Conservation (phyloP, 2,113 vertebrate species). For the Pachypanchax playfairii region DNA sequence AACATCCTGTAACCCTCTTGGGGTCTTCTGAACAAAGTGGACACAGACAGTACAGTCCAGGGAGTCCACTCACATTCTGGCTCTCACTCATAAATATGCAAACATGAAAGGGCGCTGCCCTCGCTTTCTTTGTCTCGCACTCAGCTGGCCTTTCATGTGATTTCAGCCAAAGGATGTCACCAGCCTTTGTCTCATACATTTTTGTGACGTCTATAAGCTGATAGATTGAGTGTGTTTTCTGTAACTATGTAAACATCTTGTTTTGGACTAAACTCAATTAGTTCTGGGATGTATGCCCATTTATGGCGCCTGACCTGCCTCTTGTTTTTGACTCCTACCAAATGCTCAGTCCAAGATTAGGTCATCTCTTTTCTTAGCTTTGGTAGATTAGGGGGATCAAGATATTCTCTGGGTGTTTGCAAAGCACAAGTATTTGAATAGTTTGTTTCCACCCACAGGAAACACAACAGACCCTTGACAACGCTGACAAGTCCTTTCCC, state of each 20-base stretch:
- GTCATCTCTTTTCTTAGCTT: slow-evolving; percentile 76
- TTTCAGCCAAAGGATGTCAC: slow-evolving; percentile 63
- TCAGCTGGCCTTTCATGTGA: slow-evolving; percentile 65
- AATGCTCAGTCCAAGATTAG: slow-evolving; percentile 66
- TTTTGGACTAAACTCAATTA: slow-evolving; percentile 18
- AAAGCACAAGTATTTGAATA: slow-evolving; percentile 57
- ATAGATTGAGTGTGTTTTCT: slow-evolving; percentile 3
- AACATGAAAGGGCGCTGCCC: slow-evolving; percentile 37
- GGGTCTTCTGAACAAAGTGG: slow-evolving; percentile 26
- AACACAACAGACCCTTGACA: slow-evolving; percentile 62
- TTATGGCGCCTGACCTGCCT: slow-evolving; percentile 71
- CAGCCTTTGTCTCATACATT: slow-evolving; percentile 42
- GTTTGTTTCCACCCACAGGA: slow-evolving; percentile 58
- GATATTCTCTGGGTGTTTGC: slow-evolving; percentile 53
- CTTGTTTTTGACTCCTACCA: slow-evolving; percentile 51
- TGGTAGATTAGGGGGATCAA: slow-evolving; percentile 66
- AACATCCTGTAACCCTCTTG: slow-evolving; percentile 13
- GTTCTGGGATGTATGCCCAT: slow-evolving; percentile 58
- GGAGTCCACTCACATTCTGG: slow-evolving; percentile 64
- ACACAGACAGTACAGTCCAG: slow-evolving; percentile 35
- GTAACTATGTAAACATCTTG: slow-evolving; percentile 5
- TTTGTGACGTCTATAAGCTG: slow-evolving; percentile 47
- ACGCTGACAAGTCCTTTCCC: slow-evolving; percentile 23
- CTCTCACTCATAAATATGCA: slow-evolving; percentile 63
- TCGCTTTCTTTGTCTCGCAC: slow-evolving; percentile 59